Conservation (phyloP, 2,113 vertebrate genomes). For the Haliaeetus leucogaster region DNA sequence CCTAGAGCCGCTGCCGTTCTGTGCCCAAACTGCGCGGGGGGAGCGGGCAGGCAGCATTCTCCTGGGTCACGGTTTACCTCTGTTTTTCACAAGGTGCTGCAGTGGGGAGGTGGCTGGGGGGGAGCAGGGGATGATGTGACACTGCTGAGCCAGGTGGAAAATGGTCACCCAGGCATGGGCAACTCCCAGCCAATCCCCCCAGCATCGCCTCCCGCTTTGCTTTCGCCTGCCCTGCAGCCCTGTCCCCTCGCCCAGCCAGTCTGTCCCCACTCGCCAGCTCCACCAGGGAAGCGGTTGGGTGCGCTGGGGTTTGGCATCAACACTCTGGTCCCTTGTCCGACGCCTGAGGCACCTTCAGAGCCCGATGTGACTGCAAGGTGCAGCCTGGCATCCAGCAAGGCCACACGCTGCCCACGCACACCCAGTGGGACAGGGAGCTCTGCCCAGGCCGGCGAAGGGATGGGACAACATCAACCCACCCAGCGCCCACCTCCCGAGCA, state of each 20-base stretch:
- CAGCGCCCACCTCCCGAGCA: fast-evolving
- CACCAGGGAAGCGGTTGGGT: fast-evolving
- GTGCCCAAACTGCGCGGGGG: not conserved
- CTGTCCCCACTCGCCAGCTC: not conserved
- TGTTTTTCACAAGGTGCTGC: not conserved
- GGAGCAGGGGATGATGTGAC: not conserved
- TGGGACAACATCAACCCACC: fast-evolving
- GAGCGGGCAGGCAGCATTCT: not conserved
- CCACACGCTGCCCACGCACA: fast-evolving
- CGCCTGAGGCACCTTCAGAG: not conserved
- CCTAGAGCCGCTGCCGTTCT: conserved; percentile 27
- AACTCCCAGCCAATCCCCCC: not conserved
- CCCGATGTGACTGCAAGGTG: fast-evolving
- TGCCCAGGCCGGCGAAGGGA: fast-evolving
- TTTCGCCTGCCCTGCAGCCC: fast-evolving
- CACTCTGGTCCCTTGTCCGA: not conserved
- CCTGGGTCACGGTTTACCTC: not conserved
- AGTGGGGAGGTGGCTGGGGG: not conserved
- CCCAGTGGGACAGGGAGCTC: too few relatives aligned
- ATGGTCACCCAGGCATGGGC: not conserved
- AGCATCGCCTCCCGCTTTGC: not conserved
- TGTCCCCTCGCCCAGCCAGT: fast-evolving
- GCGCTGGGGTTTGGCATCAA: not conserved
- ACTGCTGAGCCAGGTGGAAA: not conserved
- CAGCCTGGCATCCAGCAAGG: not conserved